Base-by-base conservation (phyloP, 2,113 vertebrate genomes). In the Electrona antarctica region DNA sequence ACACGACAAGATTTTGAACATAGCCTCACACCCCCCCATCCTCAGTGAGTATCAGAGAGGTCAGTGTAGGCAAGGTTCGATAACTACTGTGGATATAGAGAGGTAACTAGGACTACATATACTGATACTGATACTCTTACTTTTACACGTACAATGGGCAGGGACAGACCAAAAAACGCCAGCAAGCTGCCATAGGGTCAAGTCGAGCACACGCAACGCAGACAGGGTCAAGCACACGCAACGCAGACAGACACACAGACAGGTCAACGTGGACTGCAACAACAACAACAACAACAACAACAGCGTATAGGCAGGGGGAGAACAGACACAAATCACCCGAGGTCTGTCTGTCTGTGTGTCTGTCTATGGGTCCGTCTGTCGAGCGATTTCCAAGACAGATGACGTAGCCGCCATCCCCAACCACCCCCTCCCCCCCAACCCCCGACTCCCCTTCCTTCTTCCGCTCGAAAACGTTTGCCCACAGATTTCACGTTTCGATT, bases 281-380 rank as follows among this genome's bases (percentile, higher is more conserved):
- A n/a, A n/a, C n/a, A n/a, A n/a, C n/a, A n/a, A n/a, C n/a, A n/a
- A n/a, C n/a, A n/a, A n/a, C n/a, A n/a, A n/a, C 92, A 41, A 4
- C 33, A 41, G 33, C 92, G 91, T 71, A 87, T 90, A 93, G 91
- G 83, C 90, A 89, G 33, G 33, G 3, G 33, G 90, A 89, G 71
- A 82, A 90, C 91, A 92, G 91, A 92, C 92, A 88, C 89, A 89
- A 21, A 82, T 69, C 85, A 91, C 71, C 84, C 91, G 87, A 92
- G 85, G 88, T 92, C 93, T 92, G 93, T 94, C 93, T 93, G 92
- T 93, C 91, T 93, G 93, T 93, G 88, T 91, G 92, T 93, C 90
- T 92, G 92, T 93, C 91, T 89, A 83, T 89, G 33, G 33, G 33
- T 41, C 57, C 77, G 91, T 93, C 93, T 94, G 93, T 93, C 90